phyloP scores from a whole-genome alignment of 2,113 vertebrate species.

The Sturnus vulgaris region DNA sequence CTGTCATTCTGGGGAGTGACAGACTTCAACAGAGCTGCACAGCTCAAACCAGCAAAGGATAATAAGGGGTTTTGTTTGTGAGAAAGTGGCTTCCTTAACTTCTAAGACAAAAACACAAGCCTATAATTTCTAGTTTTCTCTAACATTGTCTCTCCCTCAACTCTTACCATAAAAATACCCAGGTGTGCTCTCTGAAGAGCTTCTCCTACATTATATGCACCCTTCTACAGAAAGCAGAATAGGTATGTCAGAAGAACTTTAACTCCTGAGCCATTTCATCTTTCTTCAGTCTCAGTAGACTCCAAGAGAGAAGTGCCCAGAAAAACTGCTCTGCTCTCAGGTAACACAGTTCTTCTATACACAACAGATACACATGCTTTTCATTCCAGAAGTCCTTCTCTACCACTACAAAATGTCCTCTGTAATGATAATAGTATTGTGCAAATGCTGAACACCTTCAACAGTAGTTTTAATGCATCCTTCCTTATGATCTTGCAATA shows the following conservation, averaged over 20 bases:
- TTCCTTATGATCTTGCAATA: not conserved
- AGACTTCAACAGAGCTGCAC: not conserved
- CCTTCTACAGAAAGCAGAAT: not conserved
- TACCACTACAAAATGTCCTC: not conserved
- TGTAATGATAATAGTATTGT: not conserved
- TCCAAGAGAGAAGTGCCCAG: not conserved
- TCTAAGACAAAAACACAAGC: not conserved
- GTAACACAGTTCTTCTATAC: not conserved
- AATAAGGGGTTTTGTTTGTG: not conserved
- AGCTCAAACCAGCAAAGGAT: not conserved
- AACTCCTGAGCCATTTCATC: not conserved
- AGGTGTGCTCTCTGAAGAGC: not conserved
- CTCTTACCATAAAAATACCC: not conserved
- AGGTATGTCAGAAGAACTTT: not conserved
- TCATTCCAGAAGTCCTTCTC: not conserved
- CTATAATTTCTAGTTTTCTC: not conserved
- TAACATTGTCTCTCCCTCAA: not conserved
- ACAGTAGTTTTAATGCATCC: not conserved
- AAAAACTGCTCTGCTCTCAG: not conserved
- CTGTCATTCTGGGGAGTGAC: not conserved
- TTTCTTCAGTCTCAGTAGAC: not conserved
- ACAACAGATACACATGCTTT: not conserved
- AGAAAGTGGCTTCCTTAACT: not conserved
- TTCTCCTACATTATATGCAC: not conserved
- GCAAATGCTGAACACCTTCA: not conserved